These are phyloP conservation scores for Margaritifera margaritifera DNA, from an alignment of 2,888 invertebrate genomes.

Conservation along the genomic window DNA sequence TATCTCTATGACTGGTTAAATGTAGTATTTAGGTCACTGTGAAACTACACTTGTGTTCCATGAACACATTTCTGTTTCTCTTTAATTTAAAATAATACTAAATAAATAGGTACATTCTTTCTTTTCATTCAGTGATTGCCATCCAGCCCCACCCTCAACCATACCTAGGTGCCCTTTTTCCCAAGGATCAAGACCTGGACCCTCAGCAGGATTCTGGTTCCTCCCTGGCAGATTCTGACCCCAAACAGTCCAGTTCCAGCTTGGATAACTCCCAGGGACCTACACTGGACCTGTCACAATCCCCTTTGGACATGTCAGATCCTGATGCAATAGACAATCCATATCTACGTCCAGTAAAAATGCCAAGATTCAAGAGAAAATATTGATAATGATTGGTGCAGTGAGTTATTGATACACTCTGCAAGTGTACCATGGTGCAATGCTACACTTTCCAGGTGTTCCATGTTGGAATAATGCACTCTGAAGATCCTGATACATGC, in stretches of 20 bases:
- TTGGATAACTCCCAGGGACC: not conserved
- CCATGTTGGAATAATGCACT: too few relatives aligned
- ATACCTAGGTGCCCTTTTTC: constrained; percentile 88
- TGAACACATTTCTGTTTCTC: too few relatives aligned
- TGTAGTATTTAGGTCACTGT: too few relatives aligned
- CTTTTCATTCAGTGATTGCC: constrained; percentile 84
- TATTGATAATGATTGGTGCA: too few relatives aligned
- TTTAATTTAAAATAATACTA: not conserved
- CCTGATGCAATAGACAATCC: constrained; percentile 82
- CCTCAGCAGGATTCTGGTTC: constrained; percentile 77
- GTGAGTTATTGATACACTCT: too few relatives aligned
- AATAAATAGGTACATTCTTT: constrained; percentile 2
- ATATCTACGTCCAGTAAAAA: constrained; percentile 78
- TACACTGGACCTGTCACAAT: not conserved
- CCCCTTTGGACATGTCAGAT: constrained; percentile 55
- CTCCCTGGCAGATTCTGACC: constrained; percentile 4
- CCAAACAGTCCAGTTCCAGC: not conserved
- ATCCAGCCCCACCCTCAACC: constrained; percentile 86
- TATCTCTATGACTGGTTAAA: not conserved
- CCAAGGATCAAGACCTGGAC: constrained; percentile 95
- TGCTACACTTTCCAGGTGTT: too few relatives aligned
- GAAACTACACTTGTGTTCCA: too few relatives aligned
- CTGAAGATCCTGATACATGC: too few relatives aligned
- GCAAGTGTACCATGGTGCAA: too few relatives aligned
- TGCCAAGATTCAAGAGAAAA: constrained; percentile 62